Percentiles rank a stretch among this genome's conserved stretches.
phyloP scores from a whole-genome alignment of 1,140 invertebrate genomes.

The Rhagoletis pomonella region DNA sequence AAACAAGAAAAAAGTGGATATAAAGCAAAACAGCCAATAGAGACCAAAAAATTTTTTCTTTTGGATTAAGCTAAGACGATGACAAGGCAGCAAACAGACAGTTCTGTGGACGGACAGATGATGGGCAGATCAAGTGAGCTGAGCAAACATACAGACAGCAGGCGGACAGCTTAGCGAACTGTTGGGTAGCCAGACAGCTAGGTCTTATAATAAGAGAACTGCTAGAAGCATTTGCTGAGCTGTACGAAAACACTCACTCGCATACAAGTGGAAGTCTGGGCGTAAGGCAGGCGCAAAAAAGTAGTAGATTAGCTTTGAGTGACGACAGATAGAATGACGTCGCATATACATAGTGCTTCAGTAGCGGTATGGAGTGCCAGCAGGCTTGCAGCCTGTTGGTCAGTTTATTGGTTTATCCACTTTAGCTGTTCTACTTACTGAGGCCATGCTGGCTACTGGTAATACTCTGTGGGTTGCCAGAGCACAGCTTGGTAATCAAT shows the following conservation, averaged over 20 bases:
- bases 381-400: constrained; percentile 55
- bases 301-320: constrained; percentile 48
- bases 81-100: no score
- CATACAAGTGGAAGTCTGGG: background rate
- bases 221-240: background rate
- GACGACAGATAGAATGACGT: constrained; percentile 53
- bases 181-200: background rate
- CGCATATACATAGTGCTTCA: constrained; percentile 5
- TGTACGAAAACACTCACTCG: background rate
- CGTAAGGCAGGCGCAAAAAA: background rate
- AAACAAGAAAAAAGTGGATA: no score
- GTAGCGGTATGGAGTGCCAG: constrained; percentile 1
- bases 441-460: background rate
- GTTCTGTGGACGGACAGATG: no score
- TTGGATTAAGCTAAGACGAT: no score
- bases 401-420: background rate
- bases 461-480: constrained; percentile 25
- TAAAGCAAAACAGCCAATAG: no score
- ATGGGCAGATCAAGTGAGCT: no score
- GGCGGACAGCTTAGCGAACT: constrained; percentile 32
- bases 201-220: background rate
- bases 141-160: background rate
- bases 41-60: no score
- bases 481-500: constrained; percentile 72
- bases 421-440: background rate